A percentile compares a stretch with the other conserved stretches of the same genome.
These are phyloP conservation scores for Lasioglossum leucozonium DNA, from an alignment of 2,888 invertebrate species.

Conservation along the genomic window DNA sequence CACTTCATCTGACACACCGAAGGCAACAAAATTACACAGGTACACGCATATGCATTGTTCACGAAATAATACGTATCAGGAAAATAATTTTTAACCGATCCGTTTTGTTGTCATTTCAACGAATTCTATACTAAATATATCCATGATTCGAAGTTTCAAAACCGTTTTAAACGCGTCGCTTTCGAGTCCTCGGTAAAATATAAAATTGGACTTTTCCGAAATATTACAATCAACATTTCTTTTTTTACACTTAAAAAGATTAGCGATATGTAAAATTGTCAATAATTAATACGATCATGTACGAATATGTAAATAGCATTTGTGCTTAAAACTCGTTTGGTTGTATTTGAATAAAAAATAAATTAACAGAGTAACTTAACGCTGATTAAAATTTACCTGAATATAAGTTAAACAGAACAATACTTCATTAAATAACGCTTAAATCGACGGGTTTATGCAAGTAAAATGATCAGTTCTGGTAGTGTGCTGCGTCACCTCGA, in stretches of 20 bases:
- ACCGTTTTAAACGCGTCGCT: neutral
- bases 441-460: slow-evolving; percentile 21
- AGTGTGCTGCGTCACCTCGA: slow-evolving; percentile 7
- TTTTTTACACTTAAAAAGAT: slow-evolving; percentile 28
- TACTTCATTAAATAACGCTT: slow-evolving; percentile 24
- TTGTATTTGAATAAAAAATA: slow-evolving; percentile 40
- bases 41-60: slow-evolving; percentile 43
- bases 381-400: slow-evolving; percentile 27
- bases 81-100: slow-evolving; percentile 15
- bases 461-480: slow-evolving; percentile 21
- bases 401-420: slow-evolving; percentile 13
- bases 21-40: slow-evolving; percentile 52
- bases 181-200: neutral
- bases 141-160: neutral
- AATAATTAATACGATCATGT: slow-evolving; percentile 29
- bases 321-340: slow-evolving; percentile 22
- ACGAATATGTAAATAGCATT: slow-evolving; percentile 44
- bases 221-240: neutral
- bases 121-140: neutral
- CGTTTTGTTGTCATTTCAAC: neutral
- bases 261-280: slow-evolving; percentile 25
- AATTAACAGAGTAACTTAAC: slow-evolving; percentile 38
- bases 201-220: neutral
- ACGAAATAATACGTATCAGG: slow-evolving; percentile 11
- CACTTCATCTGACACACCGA: slow-evolving; percentile 38